Percentiles rank a stretch among this genome's conserved stretches.
phyloP scores from a whole-genome alignment of 2,888 invertebrate species.

The Mamestra brassicae region DNA sequence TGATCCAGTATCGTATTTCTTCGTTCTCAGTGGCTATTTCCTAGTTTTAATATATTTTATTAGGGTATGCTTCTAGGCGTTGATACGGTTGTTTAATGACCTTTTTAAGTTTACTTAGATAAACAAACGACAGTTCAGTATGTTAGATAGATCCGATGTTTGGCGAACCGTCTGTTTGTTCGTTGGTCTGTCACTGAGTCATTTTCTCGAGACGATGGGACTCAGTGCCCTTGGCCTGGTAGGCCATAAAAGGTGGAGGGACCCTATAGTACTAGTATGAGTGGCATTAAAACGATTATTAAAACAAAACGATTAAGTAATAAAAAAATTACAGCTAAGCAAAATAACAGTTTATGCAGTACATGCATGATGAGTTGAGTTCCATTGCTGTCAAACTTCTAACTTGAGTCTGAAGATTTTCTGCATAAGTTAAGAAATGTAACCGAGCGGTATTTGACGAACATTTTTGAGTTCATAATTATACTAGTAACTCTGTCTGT shows the following conservation, averaged over 20 bases:
- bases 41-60: conserved; percentile 24
- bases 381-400: too few relatives aligned
- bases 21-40: conserved; percentile 28
- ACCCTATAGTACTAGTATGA: background rate
- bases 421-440: too few relatives aligned
- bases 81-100: background rate
- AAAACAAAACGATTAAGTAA: background rate
- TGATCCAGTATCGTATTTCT: conserved; percentile 24
- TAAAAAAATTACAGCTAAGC: background rate
- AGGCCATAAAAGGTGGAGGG: background rate
- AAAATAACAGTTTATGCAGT: background rate
- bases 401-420: too few relatives aligned
- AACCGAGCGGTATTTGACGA: too few relatives aligned
- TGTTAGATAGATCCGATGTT: too few relatives aligned
- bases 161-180: background rate
- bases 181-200: background rate
- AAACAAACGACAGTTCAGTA: background rate
- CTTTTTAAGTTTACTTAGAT: background rate
- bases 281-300: background rate
- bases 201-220: background rate
- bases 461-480: too few relatives aligned
- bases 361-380: too few relatives aligned
- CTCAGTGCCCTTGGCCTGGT: background rate
- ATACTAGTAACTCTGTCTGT: too few relatives aligned
- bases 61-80: background rate